Conservation (phyloP, 2,888 invertebrate species). For the Oxytorus armatus region DNA sequence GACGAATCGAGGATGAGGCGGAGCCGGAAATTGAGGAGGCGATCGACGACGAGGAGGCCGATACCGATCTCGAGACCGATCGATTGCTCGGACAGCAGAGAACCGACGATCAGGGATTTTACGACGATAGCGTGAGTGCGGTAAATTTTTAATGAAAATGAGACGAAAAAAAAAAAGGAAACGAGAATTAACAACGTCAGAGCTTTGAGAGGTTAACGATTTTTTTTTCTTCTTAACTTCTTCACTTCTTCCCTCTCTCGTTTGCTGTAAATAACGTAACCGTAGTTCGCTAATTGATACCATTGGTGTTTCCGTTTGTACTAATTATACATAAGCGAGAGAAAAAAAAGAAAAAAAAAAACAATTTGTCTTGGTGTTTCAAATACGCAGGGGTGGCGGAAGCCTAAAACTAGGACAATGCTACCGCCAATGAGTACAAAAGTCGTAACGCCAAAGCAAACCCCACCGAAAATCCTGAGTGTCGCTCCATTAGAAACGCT, state of each 20-base stretch:
- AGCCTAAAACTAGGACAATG: constrained; percentile 91
- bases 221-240: neutral
- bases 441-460: constrained; percentile 86
- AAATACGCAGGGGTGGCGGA: constrained; percentile 90
- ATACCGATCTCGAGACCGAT: constrained; percentile 99
- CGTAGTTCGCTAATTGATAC: no score
- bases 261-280: neutral
- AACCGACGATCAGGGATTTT: constrained; percentile 96
- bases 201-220: neutral
- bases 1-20: constrained; percentile 81
- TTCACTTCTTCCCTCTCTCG: no score
- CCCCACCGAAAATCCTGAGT: constrained; percentile 83
- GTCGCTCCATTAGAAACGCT: constrained; percentile 82
- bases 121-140: constrained; percentile 91
- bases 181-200: neutral
- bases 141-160: neutral
- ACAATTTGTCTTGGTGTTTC: constrained; percentile 61
- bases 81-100: constrained; percentile 96
- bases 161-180: neutral
- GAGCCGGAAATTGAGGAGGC: constrained; percentile 81
- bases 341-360: no score
- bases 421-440: constrained; percentile 87
- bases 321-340: no score
- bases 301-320: no score
- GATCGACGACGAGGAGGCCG: constrained; percentile 90